Conservation (phyloP, 2,113 vertebrate species). For the Muntiacus reevesi region DNA sequence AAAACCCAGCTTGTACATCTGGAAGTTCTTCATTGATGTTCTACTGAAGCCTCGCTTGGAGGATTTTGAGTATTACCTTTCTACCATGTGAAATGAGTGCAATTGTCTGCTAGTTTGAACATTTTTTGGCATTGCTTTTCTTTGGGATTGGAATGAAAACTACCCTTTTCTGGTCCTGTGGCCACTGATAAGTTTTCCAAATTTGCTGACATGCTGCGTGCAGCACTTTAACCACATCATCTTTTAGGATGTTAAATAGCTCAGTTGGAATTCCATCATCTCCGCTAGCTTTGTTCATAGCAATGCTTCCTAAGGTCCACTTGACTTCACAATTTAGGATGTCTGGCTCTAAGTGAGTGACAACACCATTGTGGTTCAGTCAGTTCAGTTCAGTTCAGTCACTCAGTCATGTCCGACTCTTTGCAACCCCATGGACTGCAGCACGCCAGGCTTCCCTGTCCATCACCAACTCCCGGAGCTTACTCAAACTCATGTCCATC, state of each 20-base stretch:
- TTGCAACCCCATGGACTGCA: not conserved
- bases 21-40: not conserved
- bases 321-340: not conserved
- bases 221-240: not conserved
- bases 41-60: not conserved
- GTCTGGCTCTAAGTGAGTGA: not conserved
- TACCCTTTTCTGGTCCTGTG: not conserved
- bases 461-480: not conserved
- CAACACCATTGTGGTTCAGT: not conserved
- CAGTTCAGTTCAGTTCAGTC: not conserved
- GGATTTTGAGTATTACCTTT: not conserved
- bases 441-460: not conserved
- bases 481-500: not conserved
- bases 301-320: not conserved
- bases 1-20: not conserved
- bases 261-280: not conserved
- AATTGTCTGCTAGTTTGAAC: not conserved
- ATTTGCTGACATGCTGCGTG: not conserved
- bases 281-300: not conserved
- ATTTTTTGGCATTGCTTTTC: not conserved
- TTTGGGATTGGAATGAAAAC: not conserved
- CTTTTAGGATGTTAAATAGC: not conserved
- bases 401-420: not conserved
- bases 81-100: not conserved
- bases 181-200: not conserved